Base-by-base conservation (phyloP, 2,797 vertebrate species). In the Chaunax sp. region DNA sequence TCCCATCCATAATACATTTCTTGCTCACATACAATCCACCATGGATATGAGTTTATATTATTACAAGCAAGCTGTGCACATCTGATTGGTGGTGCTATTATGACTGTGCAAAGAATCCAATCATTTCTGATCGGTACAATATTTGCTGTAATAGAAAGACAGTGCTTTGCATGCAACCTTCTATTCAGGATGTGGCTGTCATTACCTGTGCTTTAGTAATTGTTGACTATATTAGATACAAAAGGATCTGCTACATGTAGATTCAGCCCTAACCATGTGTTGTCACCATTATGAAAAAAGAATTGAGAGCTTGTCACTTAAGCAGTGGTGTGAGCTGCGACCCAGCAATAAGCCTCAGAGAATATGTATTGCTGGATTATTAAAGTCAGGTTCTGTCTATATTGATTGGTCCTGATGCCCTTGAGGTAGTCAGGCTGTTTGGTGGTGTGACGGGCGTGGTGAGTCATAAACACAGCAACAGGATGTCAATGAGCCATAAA, bases 401-500 rank as follows among this genome's bases (percentile, higher is more conserved):
- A 92, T 92, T 89, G 89, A 91, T 92, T 90, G 81, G 72, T 75
- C 47, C 75, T 28, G 59, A 85, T 87, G 89, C 88, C 91, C 88
- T 91, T 91, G 89, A 90, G 86, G 77, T 74, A 85, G 60, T 71
- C 61, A 33, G 69, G 78, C 84, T 82, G 85, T 85, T 90, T 86
- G 84, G 91, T 77, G 70, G 81, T 82, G 84, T 87, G 86, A 90
- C 78, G 76, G 84, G 84, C 85, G 86, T 74, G 82, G 56, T 78
- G 86, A 89, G 83, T 90, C 85, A 89, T 92, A 91, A 91, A 91
- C 78, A 83, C 71, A 73, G 74, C 45, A 84, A 89, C 88, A 90
- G 88, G 81, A 89, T 69, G 87, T 91, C 89, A 90, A 91, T 92
- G 89, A 89, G 84, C 84, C 81, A 90, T 92, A 91, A 92, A 90